phyloP scores from a whole-genome alignment of 2,888 invertebrate species.

The Isoperla grammatica region DNA sequence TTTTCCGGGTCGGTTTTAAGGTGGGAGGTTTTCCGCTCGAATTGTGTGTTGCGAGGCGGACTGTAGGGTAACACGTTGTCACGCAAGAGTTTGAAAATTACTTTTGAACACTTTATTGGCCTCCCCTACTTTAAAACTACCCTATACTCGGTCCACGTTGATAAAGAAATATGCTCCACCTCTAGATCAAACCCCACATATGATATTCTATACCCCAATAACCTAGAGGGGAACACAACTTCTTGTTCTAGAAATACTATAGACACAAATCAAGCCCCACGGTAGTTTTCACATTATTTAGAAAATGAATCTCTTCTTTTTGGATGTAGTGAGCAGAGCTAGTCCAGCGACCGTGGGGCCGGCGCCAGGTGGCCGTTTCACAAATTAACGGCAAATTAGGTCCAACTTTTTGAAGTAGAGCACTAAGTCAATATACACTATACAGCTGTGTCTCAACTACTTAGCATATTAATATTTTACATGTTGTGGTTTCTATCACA shows the following conservation, averaged over 20 bases:
- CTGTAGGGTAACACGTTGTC: conserved; percentile 17
- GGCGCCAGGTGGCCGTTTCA: conserved; percentile 12
- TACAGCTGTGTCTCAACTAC: too few relatives aligned
- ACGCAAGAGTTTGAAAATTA: conserved; percentile 19
- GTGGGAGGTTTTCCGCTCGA: too few relatives aligned
- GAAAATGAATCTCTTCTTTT: not conserved
- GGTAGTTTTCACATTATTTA: conserved; percentile 3
- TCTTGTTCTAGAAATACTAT: not conserved
- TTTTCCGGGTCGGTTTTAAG: too few relatives aligned
- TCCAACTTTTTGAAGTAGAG: conserved; percentile 13
- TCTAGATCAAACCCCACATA: conserved; percentile 9
- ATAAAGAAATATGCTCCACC: conserved; percentile 10
- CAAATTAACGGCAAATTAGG: conserved; percentile 16
- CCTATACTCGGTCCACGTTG: conserved; percentile 3
- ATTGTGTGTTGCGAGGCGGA: not conserved
- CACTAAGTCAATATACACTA: not conserved
- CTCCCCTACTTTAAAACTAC: conserved; percentile 17
- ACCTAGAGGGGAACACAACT: not conserved
- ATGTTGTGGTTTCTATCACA: too few relatives aligned
- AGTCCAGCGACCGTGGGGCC: too few relatives aligned
- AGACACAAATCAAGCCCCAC: conserved; percentile 1
- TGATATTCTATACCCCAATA: conserved; percentile 14
- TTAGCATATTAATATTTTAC: too few relatives aligned
- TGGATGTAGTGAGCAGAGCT: not conserved
- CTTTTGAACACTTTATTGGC: conserved; percentile 18